phyloP scores from a whole-genome alignment of 2,888 invertebrate genomes.

The Auanema freiburgensis region DNA sequence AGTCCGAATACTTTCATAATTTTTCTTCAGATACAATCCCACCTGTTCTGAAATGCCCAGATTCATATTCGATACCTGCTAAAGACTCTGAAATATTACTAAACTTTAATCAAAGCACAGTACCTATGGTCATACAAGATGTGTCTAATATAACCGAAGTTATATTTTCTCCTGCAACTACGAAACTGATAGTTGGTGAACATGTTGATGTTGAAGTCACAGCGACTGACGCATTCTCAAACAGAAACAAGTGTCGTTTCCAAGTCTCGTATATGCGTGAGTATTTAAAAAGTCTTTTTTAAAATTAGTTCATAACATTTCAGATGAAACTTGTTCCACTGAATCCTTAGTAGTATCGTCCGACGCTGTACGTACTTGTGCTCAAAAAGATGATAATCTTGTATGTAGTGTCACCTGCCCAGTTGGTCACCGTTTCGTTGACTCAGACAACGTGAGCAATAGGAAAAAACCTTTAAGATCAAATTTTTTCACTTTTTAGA shows the following conservation, averaged over 20 bases:
- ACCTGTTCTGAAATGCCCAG: slow-evolving; percentile 64
- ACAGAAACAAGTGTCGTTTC: slow-evolving; percentile 62
- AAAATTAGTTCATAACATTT: slow-evolving; percentile 22
- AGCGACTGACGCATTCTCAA: slow-evolving; percentile 60
- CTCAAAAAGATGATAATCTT: slow-evolving; percentile 74
- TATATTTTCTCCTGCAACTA: slow-evolving; percentile 53
- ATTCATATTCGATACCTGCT: slow-evolving; percentile 59
- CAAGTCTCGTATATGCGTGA: slow-evolving; percentile 61
- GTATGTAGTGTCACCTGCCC: slow-evolving; percentile 66
- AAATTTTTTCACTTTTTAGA: slow-evolving; percentile 17
- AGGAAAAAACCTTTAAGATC: background rate
- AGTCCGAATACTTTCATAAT: background rate
- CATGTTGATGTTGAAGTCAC: slow-evolving; percentile 46
- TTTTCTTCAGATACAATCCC: slow-evolving; percentile 54
- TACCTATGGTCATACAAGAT: slow-evolving; percentile 61
- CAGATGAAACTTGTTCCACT: slow-evolving; percentile 75
- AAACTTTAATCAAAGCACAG: slow-evolving; percentile 57
- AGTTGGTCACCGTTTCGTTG: slow-evolving; percentile 57
- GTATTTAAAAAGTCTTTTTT: slow-evolving; percentile 5
- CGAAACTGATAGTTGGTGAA: slow-evolving; percentile 41
- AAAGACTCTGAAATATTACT: slow-evolving; percentile 43
- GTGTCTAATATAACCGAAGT: slow-evolving; percentile 60
- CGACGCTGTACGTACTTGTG: slow-evolving; percentile 72
- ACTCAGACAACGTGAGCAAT: slow-evolving; percentile 29
- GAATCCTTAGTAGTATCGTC: slow-evolving; percentile 89